phyloP scores from a whole-genome alignment of 2,888 invertebrate genomes.

The Ernsta delagoae region DNA sequence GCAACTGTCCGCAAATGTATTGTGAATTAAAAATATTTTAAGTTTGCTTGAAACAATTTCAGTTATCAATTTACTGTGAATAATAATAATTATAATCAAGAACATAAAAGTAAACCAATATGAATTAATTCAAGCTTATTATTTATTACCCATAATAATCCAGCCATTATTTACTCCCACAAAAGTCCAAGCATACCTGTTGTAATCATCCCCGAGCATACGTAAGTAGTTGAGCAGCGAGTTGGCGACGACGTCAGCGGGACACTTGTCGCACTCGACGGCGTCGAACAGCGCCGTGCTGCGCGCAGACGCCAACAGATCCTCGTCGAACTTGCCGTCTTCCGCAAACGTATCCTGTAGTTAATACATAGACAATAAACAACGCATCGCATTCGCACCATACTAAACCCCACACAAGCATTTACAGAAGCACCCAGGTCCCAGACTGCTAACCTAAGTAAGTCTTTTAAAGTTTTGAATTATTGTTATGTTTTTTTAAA shows the following conservation, averaged over 20 bases:
- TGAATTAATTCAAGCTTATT: too few relatives aligned
- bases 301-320: slow-evolving; percentile 92
- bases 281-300: slow-evolving; percentile 95
- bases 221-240: slow-evolving; percentile 91
- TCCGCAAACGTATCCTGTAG: slow-evolving; percentile 86
- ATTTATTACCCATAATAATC: too few relatives aligned
- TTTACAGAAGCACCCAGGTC: too few relatives aligned
- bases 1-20: too few relatives aligned
- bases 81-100: too few relatives aligned
- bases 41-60: too few relatives aligned
- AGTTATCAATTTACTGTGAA: too few relatives aligned
- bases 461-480: neutral
- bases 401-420: too few relatives aligned
- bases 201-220: slow-evolving; percentile 87
- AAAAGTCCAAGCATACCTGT: slow-evolving; percentile 75
- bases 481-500: too few relatives aligned
- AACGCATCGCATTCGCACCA: too few relatives aligned
- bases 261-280: slow-evolving; percentile 91
- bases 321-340: slow-evolving; percentile 88
- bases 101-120: neutral
- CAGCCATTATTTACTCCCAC: too few relatives aligned
- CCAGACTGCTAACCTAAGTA: neutral
- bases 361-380: slow-evolving; percentile 3
- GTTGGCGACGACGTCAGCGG: slow-evolving; percentile 89
- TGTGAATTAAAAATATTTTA: too few relatives aligned